Evolutionary conservation across 2,113 vertebrate genomes (phyloP), one percentile per base, ranked within the genome.

Genomic region (Podocnemis expansa): DNA sequence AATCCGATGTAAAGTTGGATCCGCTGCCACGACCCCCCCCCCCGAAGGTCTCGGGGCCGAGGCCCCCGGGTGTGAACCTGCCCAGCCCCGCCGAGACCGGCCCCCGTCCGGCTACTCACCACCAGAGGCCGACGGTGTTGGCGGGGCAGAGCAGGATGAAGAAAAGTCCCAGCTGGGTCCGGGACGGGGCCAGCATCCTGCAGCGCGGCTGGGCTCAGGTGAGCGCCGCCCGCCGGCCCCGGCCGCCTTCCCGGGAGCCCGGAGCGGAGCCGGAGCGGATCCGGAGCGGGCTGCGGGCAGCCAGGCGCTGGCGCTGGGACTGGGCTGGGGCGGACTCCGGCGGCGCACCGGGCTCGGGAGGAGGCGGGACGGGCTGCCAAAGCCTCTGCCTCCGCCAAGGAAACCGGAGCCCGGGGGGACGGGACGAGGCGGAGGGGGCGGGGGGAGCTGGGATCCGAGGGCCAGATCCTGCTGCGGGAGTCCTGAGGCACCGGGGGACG

Each of bases 91-190:
- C 29, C 52, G 58, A 25, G 22, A 38, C 41, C 41, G 3, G 12
- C 38, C 5, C 80, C 38, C 9, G 75, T 41, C 93, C 49, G 58
- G 58, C 93, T 97, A 99, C 99, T 99, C 98, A 99, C 99, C 99
- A 99, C 99, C 99, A 99, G 38, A 99, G 98, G 88, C 99, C 99
- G 97, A 99, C 99, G 97, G 99, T 99, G 93, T 99, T 99, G 97
- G 99, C 98, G n/a, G 99, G 99, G 95, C 99, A 99, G 88, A 99
- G 98, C 78, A 99, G 97, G 95, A 99, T 98, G 89, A 99, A 99
- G 97, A 99, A 99, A 45, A 99, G 97, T 84, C 98, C 98, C 91
- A 99, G 98, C 75, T 99, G 99, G 73, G 98, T 98, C 96, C 98
- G 98, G 29, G 98, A 98, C 19, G 98, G 97, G 85, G 98, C 98